Conservation (phyloP, 2,797 vertebrate genomes). For the Lycodopsis pacificus region DNA sequence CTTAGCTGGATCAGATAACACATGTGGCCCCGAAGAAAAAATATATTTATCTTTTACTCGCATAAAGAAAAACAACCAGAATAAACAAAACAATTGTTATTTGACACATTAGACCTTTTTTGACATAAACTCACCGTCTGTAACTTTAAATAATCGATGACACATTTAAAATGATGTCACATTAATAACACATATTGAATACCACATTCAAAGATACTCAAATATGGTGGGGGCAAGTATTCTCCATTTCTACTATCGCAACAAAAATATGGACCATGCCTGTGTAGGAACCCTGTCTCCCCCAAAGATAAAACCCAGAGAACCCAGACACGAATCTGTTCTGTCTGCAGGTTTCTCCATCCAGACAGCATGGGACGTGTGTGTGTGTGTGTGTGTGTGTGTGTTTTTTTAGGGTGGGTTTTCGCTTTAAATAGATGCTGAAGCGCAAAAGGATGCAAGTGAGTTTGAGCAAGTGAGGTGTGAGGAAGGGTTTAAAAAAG, state of each 20-base stretch:
- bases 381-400: constrained; percentile 9
- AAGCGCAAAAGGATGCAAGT: constrained; percentile 51
- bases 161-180: background rate
- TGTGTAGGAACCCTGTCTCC: constrained; percentile 61
- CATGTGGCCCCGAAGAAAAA: background rate
- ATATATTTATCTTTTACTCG: background rate
- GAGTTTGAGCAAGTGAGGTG: constrained; percentile 52
- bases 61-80: background rate
- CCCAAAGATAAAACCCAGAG: constrained; percentile 58
- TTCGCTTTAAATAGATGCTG: constrained; percentile 63
- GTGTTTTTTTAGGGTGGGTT: constrained; percentile 48
- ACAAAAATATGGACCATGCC: background rate
- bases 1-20: background rate
- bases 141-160: background rate
- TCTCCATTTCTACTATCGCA: background rate
- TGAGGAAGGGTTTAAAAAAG: constrained; percentile 83
- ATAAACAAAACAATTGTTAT: background rate
- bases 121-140: background rate
- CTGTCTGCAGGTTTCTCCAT: constrained; percentile 34
- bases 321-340: constrained; percentile 58
- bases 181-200: background rate
- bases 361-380: constrained; percentile 36
- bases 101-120: background rate
- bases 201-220: background rate
- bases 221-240: background rate